These are phyloP conservation scores for Pterocles orientalis DNA, from an alignment of 2,113 vertebrate genomes.

Conservation along the genomic window DNA sequence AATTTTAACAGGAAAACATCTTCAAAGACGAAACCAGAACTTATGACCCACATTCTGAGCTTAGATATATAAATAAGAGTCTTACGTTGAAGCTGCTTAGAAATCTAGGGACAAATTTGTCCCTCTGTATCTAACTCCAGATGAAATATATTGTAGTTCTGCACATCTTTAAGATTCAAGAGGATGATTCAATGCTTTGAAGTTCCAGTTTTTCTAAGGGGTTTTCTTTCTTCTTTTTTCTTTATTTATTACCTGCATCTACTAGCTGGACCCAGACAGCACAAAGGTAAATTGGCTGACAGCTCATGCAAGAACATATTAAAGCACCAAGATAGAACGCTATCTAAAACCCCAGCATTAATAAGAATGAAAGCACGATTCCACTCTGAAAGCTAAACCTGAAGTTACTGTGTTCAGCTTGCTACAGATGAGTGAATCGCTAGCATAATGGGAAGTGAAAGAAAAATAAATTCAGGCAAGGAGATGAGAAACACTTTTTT, in stretches of 20 bases:
- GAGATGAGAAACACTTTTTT: background rate
- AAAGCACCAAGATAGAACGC: background rate
- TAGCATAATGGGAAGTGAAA: background rate
- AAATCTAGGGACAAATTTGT: background rate
- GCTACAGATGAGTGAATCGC: background rate
- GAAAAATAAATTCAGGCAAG: constrained; percentile 9
- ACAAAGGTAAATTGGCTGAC: background rate
- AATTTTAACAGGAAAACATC: background rate
- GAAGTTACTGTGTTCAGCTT: background rate
- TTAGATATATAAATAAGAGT: background rate
- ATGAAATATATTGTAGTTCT: background rate
- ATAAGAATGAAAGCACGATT: background rate
- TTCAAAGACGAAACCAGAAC: background rate
- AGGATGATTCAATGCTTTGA: background rate
- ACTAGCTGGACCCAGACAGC: background rate
- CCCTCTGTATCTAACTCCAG: background rate
- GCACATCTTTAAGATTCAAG: background rate
- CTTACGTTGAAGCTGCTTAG: background rate
- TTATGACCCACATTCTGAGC: background rate
- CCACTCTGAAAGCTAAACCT: background rate
- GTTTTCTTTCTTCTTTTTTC: background rate
- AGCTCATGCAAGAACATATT: background rate
- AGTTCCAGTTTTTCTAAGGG: background rate
- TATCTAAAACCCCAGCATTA: background rate
- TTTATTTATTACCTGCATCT: background rate